phyloP scores from a whole-genome alignment of 2,797 vertebrate species.

The Varecia variegata region DNA sequence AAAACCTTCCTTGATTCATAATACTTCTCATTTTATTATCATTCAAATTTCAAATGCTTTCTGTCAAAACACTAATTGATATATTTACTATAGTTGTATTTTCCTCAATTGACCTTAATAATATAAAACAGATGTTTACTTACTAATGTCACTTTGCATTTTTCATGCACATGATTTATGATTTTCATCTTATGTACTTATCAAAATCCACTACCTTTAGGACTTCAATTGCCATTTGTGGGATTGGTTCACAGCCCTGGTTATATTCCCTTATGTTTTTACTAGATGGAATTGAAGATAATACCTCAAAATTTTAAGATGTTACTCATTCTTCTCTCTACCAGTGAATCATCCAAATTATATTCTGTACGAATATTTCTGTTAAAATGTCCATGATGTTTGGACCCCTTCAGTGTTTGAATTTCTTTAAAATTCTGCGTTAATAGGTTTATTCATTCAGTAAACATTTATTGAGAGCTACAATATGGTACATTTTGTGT shows the following conservation, averaged over 20 bases:
- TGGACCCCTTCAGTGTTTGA: not conserved
- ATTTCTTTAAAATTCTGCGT: not conserved
- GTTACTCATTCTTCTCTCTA: not conserved
- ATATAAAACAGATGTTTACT: conserved; percentile 59
- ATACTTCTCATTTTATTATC: not conserved
- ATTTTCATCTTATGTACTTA: conserved; percentile 4
- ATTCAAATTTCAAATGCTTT: not conserved
- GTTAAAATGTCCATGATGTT: not conserved
- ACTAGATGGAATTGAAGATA: not conserved
- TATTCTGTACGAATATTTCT: not conserved
- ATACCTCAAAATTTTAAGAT: not conserved
- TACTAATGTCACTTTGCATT: conserved; percentile 48
- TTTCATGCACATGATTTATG: not conserved
- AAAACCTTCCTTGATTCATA: not conserved
- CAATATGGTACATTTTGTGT: not conserved
- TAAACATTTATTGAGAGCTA: not conserved
- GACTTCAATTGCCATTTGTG: not conserved
- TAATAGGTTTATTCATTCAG: not conserved
- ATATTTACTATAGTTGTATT: not conserved
- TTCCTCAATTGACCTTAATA: not conserved
- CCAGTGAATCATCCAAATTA: not conserved
- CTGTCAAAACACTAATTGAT: conserved; percentile 9
- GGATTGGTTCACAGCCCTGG: not conserved
- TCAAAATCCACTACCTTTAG: not conserved
- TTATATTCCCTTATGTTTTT: not conserved